Conservation (phyloP, 2,888 invertebrate species). For the Mallateleia sp. region DNA sequence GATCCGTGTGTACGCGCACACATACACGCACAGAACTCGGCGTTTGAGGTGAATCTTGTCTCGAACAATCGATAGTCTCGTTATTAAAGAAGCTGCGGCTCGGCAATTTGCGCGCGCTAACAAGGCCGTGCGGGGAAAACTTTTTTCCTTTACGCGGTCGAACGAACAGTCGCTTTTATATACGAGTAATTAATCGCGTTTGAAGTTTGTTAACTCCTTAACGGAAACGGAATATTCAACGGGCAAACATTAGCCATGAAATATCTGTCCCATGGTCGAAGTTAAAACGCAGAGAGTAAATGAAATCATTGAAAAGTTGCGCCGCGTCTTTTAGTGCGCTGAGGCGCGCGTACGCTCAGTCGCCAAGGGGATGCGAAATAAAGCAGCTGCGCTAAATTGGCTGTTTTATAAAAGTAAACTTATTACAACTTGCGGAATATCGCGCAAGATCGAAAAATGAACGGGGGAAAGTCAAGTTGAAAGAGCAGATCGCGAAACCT, state of each 20-base stretch:
- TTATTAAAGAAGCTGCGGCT: constrained; percentile 59
- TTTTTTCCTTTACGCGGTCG: constrained; percentile 51
- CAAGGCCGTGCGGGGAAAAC: constrained; percentile 23
- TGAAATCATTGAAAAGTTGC: constrained; percentile 85
- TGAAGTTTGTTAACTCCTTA: constrained; percentile 81
- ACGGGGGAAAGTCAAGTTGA: constrained; percentile 49
- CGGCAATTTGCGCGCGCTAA: constrained; percentile 35
- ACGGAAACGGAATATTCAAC: constrained; percentile 80
- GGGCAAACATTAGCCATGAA: constrained; percentile 75
- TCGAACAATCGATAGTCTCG: no score
- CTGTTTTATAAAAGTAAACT: constrained; percentile 84
- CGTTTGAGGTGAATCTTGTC: no score
- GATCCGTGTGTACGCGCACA: no score
- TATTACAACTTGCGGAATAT: constrained; percentile 79
- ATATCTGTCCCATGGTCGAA: constrained; percentile 80
- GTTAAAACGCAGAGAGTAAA: constrained; percentile 82
- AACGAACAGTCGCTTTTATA: constrained; percentile 67
- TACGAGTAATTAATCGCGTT: constrained; percentile 80
- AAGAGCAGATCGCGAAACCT: constrained; percentile 69
- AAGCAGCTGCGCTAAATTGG: constrained; percentile 85
- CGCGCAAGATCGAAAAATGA: constrained; percentile 68
- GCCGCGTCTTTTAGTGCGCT: constrained; percentile 47
- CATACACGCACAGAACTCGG: no score
- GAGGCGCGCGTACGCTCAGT: constrained; percentile 19
- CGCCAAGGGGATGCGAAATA: constrained; percentile 82